These are phyloP conservation scores for Synaphobranchus kaupii DNA, from an alignment of 2,797 vertebrate genomes.

Conservation along the genomic window DNA sequence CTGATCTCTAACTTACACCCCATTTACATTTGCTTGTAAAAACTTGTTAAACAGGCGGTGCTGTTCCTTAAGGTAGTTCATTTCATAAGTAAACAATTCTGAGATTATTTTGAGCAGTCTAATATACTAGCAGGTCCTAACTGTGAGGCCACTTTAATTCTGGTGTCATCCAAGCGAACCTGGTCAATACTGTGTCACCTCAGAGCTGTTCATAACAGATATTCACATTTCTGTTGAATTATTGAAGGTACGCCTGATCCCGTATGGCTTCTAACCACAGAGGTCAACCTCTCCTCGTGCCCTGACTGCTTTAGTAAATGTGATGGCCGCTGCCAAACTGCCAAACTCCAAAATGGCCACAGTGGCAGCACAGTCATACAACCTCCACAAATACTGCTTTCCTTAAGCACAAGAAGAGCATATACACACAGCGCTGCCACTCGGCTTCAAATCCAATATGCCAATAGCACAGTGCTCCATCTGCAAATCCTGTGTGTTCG, in stretches of 20 bases:
- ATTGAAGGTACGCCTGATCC: no score
- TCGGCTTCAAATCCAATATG: neutral
- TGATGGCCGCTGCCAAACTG: no score
- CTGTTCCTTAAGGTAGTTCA: neutral
- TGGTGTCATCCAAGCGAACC: neutral
- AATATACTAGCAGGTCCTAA: neutral
- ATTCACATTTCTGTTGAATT: constrained; percentile 6
- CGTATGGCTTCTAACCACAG: no score
- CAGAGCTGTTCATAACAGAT: neutral
- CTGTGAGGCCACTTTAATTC: neutral
- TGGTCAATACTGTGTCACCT: neutral
- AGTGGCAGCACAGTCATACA: no score
- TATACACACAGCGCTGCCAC: neutral
- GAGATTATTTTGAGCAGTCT: neutral
- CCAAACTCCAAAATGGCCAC: no score
- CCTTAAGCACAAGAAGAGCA: neutral
- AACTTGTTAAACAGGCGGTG: no score
- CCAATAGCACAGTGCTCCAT: neutral
- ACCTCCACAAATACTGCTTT: neutral
- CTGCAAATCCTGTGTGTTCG: neutral
- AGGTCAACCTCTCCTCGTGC: no score
- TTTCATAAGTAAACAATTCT: neutral
- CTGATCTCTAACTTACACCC: no score
- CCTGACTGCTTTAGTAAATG: no score
- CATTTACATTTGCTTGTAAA: no score